Base-by-base conservation (phyloP, 2,888 invertebrate species). In the Eugnorisma glareosa region DNA sequence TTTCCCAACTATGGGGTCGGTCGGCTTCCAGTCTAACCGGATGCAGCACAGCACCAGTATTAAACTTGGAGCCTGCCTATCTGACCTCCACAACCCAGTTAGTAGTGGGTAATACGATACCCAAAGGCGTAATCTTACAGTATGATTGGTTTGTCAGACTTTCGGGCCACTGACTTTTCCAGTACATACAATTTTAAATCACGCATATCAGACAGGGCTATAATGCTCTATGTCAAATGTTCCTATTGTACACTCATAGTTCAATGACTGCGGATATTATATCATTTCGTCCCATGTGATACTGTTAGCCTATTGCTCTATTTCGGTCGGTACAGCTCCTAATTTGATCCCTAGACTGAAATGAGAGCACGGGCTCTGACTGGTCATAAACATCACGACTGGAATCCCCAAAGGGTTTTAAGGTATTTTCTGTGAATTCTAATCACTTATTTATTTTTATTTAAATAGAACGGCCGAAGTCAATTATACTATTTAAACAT, bases 251-350 rank as follows among this genome's bases (percentile, higher is more conserved):
- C 54, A 64, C 43, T 40, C 79, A 67, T n/a, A 77, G 81, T 83
- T 81, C 81, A 81, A 54, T 67, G 83, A 81, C 83, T 77, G 78
- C 81, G 79, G 81, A 78, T 70, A 80, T 67, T 67, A 82, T 80
- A 77, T 83, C 15, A 83, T 81, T 77, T 70, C 40, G 45, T 48
- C 13, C 35, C 66, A 45, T 70, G 18, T 76, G n/a, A 43, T 75
- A 31, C 66, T 37, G 70, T 70, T 77, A 67, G 67, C 79, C 78
- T 78, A 81, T 83, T 81, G 80, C 59, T 83, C 80, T 77, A 77
- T 70, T 80, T 80, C 61, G 54, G 69, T 35, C 31, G 21, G 7
- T 28, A 63, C 15, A 51, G 35, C 35, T 10, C 40, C 40, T 48
- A 28, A 48, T 31, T 31, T 10, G 24, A 10, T 35, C 28, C 35